Base-by-base conservation (phyloP, 2,888 invertebrate genomes). In the Cremastinae sp. region DNA sequence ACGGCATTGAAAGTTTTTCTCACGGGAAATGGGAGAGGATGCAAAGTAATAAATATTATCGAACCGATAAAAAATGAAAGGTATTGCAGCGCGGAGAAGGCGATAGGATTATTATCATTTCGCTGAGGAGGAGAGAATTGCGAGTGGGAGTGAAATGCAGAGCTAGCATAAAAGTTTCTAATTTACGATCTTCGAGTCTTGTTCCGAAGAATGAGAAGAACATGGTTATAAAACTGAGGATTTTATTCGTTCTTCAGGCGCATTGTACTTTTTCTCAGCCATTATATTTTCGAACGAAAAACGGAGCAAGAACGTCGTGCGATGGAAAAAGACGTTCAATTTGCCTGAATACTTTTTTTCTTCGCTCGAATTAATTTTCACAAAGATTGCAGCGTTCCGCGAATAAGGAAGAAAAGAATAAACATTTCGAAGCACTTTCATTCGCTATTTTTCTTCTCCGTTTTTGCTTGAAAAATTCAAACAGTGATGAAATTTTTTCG, bases 31-130 rank as follows among this genome's bases (percentile, higher is more conserved):
- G 12, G 39, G 49, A 37, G 12, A 20, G 37, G 20, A 20, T 16
- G 45, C 5, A 28, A 20, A 14, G 58, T 16, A 37, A 28, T 61
- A 47, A 70, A 70, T 53, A 37, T 64, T 45, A 64, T 64, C 35
- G 56, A 41, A 49, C 16, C 22, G 35, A 64, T 47, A 49, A 58
- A 22, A 12, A 47, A 66, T 20, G 10, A 45, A 66, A 66, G 37
- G 1, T 37, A 51, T 51, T 20, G 10, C 9, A 2, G 14, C 2
- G 12, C 0, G 10, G 10, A 22, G 22, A 22, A 53, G n/a, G n/a
- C 12, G 43, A n/a, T 47, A 18, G 45, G 61, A 61, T 61, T 61
- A 61, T 61, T 45, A 45, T 47, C 22, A 35, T 56, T 14, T 12
- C 14, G n/a, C 18, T n/a, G 12, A 20, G 61, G 51, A 37, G 16